These are phyloP conservation scores for Doris montereyensis DNA, from an alignment of 2,888 invertebrate species.

Conservation along the genomic window DNA sequence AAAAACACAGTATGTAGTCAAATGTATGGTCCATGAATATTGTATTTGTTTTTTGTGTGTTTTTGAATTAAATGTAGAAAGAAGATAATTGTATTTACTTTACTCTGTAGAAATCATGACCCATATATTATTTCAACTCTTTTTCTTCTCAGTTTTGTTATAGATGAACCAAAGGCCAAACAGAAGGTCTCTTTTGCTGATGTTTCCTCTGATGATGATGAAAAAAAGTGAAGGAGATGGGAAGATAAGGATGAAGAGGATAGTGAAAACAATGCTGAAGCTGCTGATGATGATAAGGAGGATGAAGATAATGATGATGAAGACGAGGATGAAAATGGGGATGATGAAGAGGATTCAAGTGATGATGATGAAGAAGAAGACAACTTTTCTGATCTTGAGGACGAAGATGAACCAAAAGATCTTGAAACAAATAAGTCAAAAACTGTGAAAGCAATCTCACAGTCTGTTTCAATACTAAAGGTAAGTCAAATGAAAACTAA, in stretches of 20 bases:
- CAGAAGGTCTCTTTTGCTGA: slow-evolving; percentile 20
- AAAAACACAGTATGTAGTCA: no score
- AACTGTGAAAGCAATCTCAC: no score
- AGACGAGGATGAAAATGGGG: slow-evolving; percentile 29
- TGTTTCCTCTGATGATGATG: background rate
- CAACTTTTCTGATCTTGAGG: slow-evolving; percentile 51
- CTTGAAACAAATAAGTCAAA: no score
- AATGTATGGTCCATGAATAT: no score
- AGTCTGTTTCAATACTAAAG: no score
- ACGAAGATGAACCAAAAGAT: no score
- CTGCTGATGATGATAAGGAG: background rate
- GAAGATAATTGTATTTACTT: no score
- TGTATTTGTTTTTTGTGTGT: no score
- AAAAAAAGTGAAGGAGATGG: background rate
- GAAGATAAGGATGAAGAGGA: background rate
- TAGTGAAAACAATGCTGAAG: background rate
- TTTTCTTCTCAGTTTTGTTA: slow-evolving; percentile 30
- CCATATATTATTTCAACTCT: no score
- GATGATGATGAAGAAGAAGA: slow-evolving; percentile 45
- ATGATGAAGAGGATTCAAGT: slow-evolving; percentile 32
- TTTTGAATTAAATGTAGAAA: no score
- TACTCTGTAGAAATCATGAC: no score
- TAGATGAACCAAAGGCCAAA: slow-evolving; percentile 6
- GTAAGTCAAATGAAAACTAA: no score
- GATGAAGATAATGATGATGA: background rate